Percentiles rank a stretch among this genome's conserved stretches.
phyloP scores from a whole-genome alignment of 2,113 vertebrate genomes.

The Catagonus wagneri region DNA sequence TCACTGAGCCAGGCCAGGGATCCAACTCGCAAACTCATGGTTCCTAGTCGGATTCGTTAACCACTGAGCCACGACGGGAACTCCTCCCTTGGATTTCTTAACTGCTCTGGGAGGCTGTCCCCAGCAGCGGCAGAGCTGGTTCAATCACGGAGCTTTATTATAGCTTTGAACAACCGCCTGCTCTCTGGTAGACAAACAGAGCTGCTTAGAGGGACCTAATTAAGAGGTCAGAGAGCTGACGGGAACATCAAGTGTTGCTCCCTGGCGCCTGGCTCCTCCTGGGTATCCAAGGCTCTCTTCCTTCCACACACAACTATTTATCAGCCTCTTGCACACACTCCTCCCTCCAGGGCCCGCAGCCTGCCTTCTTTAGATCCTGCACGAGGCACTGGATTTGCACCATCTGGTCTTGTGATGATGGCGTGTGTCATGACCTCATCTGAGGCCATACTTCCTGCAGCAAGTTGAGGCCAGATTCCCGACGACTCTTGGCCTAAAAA shows the following conservation, averaged over 20 bases:
- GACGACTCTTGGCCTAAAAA: conserved; percentile 20
- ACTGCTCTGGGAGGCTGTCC: background rate
- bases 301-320: background rate
- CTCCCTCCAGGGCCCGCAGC: background rate
- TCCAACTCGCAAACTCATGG: too few relatives aligned
- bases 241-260: fast-evolving
- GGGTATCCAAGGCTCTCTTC: fast-evolving
- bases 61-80: too few relatives aligned
- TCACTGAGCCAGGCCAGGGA: too few relatives aligned
- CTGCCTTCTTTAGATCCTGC: background rate
- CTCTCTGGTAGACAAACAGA: background rate
- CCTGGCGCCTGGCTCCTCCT: fast-evolving
- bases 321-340: background rate
- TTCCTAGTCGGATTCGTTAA: too few relatives aligned
- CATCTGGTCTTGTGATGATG: fast-evolving
- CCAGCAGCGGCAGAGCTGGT: background rate
- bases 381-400: background rate
- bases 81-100: too few relatives aligned
- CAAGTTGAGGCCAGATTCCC: background rate
- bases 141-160: background rate
- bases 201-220: background rate
- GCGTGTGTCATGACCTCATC: background rate
- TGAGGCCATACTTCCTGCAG: background rate
- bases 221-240: background rate
- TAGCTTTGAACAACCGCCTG: background rate